Evolutionary conservation across 1,140 invertebrate genomes (phyloP).

Genomic region (Ceratitis capitata): DNA sequence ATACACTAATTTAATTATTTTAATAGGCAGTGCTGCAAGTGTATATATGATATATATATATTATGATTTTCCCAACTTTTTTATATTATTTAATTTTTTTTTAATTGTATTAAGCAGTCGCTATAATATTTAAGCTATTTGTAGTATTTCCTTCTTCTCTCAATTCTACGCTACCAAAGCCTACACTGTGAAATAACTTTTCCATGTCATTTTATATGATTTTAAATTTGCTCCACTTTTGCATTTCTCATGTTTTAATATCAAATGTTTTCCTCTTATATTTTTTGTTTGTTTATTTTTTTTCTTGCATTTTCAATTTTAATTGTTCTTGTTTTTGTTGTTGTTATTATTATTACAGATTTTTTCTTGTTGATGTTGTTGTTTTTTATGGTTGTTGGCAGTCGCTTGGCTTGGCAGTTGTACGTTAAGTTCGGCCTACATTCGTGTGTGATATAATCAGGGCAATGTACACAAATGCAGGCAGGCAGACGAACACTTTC

Average conservation of each 20-base stretch:
- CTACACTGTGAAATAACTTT: no score
- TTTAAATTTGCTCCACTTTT: background rate
- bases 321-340: background rate
- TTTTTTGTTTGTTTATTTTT: no score
- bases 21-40: background rate
- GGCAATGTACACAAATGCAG: constrained; percentile 46
- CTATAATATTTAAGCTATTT: no score
- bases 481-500: constrained; percentile 46
- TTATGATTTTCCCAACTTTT: background rate
- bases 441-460: constrained; percentile 64
- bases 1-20: background rate
- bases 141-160: no score
- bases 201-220: no score
- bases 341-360: background rate
- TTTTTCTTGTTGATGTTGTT: background rate
- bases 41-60: background rate
- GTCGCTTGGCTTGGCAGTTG: constrained; percentile 30
- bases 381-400: constrained; percentile 8
- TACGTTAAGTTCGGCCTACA: constrained; percentile 55
- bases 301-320: no score
- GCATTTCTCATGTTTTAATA: background rate
- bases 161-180: no score
- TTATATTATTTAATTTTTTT: background rate
- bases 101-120: background rate
- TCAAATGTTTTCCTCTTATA: no score